These are phyloP conservation scores for Hydriomena furcata DNA, from an alignment of 2,888 invertebrate genomes.

Conservation along the genomic window DNA sequence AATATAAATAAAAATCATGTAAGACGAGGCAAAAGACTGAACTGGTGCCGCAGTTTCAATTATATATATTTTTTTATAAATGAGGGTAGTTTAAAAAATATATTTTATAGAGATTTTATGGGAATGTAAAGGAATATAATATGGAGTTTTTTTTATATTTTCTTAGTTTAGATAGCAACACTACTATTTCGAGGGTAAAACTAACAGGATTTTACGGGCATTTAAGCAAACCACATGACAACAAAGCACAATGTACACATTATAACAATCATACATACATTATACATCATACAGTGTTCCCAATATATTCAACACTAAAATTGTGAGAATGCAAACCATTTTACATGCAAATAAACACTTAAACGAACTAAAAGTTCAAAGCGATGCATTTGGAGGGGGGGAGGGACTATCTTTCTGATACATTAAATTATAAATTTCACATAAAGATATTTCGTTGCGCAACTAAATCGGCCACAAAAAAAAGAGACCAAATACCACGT, in stretches of 20 bases:
- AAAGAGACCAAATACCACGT: too few relatives aligned
- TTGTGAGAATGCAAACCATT: slow-evolving; percentile 74
- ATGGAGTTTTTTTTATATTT: too few relatives aligned
- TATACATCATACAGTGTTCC: slow-evolving; percentile 33
- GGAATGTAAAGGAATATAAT: too few relatives aligned
- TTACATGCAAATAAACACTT: slow-evolving; percentile 80
- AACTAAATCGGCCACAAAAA: slow-evolving; percentile 7
- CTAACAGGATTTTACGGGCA: slow-evolving; percentile 6
- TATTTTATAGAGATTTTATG: too few relatives aligned
- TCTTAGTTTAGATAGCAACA: too few relatives aligned
- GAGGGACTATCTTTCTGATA: slow-evolving; percentile 38
- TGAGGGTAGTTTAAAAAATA: too few relatives aligned
- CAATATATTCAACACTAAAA: slow-evolving; percentile 39
- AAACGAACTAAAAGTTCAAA: slow-evolving; percentile 64
- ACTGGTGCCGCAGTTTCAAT: too few relatives aligned
- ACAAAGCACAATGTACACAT: slow-evolving; percentile 40
- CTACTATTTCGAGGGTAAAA: background rate
- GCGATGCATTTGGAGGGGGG: slow-evolving; percentile 73
- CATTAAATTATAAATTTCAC: slow-evolving; percentile 21
- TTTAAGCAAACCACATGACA: slow-evolving; percentile 54
- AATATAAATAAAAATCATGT: too few relatives aligned
- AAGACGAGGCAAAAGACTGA: too few relatives aligned
- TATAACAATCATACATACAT: slow-evolving; percentile 29
- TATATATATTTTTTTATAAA: too few relatives aligned
- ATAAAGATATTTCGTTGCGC: slow-evolving; percentile 16